phyloP scores from a whole-genome alignment of 2,113 vertebrate genomes.

The Plectropomus leopardus region DNA sequence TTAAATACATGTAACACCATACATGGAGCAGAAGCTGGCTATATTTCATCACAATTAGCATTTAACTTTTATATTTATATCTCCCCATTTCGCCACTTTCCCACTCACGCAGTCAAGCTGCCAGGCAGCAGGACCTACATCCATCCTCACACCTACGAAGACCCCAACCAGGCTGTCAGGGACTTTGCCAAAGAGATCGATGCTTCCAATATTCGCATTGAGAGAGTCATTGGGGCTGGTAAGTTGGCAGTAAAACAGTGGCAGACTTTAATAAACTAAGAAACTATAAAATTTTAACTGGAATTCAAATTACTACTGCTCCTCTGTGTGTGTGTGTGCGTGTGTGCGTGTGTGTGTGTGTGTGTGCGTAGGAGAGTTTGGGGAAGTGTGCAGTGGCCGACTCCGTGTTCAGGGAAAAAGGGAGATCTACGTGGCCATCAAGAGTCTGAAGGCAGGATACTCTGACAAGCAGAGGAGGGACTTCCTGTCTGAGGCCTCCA shows the following conservation, averaged over 20 bases:
- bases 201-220: slow-evolving; percentile 87
- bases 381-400: slow-evolving; percentile 85
- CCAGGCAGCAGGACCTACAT: slow-evolving; percentile 87
- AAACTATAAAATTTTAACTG: not conserved
- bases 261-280: slow-evolving; percentile 6
- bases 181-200: slow-evolving; percentile 90
- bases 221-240: slow-evolving; percentile 88
- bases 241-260: slow-evolving; percentile 58
- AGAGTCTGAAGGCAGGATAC: slow-evolving; percentile 86
- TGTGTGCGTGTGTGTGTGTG: slow-evolving; percentile 24
- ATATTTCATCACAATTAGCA: slow-evolving; percentile 7
- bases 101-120: slow-evolving; percentile 82
- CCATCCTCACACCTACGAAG: slow-evolving; percentile 88
- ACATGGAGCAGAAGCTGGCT: not conserved
- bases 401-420: slow-evolving; percentile 84
- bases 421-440: slow-evolving; percentile 87
- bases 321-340: not conserved
- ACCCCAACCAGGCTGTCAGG: slow-evolving; percentile 87
- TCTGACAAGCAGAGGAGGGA: slow-evolving; percentile 86
- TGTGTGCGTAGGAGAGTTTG: slow-evolving; percentile 81
- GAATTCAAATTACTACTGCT: not conserved
- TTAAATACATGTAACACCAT: not conserved
- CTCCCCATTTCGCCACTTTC: slow-evolving; percentile 1
- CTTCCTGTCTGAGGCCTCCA: slow-evolving; percentile 86
- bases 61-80: not conserved